These are phyloP conservation scores for Orthosia gothica DNA, from an alignment of 2,888 invertebrate genomes.

Conservation along the genomic window DNA sequence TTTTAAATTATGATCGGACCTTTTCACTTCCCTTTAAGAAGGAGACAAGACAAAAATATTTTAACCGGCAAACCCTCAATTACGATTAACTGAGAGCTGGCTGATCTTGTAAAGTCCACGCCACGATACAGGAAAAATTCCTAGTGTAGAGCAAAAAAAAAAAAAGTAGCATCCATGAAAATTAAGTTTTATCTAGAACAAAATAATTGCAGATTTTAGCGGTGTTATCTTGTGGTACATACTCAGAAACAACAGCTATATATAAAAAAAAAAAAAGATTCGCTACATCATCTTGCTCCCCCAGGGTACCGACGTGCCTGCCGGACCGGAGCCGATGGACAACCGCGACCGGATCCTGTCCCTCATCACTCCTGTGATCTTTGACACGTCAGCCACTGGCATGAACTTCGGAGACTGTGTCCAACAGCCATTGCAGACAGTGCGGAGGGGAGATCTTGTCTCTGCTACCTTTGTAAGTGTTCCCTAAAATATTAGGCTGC, in stretches of 20 bases:
- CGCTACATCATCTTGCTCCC: slow-evolving; percentile 56
- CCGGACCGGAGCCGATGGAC: slow-evolving; percentile 94
- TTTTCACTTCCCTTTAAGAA: too few species aligned
- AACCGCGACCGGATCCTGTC: slow-evolving; percentile 93
- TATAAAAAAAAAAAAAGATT: background rate
- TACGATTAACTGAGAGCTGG: too few species aligned
- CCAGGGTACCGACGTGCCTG: slow-evolving; percentile 86
- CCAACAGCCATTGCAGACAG: slow-evolving; percentile 92
- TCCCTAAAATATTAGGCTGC: background rate
- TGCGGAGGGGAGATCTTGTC: slow-evolving; percentile 93
- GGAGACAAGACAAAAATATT: too few species aligned
- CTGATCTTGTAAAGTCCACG: too few species aligned
- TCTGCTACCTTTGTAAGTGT: slow-evolving; percentile 94
- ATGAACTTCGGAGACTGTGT: slow-evolving; percentile 94
- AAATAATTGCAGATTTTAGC: too few species aligned
- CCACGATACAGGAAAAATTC: too few species aligned
- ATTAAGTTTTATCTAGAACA: too few species aligned
- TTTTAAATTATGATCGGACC: too few species aligned
- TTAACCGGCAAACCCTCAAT: too few species aligned
- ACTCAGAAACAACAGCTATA: background rate
- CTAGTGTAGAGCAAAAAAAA: too few species aligned
- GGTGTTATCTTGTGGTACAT: too few species aligned
- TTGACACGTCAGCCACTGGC: slow-evolving; percentile 94
- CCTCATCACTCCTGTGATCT: slow-evolving; percentile 94
- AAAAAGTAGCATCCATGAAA: too few species aligned